phyloP scores from a whole-genome alignment of 2,888 invertebrate species.

The Agriopis aurantiaria region DNA sequence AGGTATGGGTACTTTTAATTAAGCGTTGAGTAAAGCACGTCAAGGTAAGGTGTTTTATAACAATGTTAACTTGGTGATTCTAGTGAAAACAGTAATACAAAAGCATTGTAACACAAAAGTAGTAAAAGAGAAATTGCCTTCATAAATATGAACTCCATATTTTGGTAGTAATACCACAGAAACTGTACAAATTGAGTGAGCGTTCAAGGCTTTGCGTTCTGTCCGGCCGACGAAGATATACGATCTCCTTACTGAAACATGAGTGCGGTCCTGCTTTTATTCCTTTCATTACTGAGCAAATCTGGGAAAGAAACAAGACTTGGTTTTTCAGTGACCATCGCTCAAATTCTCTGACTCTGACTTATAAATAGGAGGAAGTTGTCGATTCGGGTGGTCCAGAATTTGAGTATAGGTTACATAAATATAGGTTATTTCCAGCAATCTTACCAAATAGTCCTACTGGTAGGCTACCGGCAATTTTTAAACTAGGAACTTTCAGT shows the following conservation, averaged over 20 bases:
- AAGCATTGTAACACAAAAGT: not conserved
- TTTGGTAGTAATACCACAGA: constrained; percentile 33
- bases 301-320: constrained; percentile 2
- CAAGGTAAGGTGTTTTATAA: not conserved
- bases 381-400: too few relatives aligned
- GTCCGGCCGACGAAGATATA: constrained; percentile 47
- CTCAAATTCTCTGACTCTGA: not conserved
- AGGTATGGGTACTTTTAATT: too few relatives aligned
- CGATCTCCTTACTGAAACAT: constrained; percentile 46
- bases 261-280: constrained; percentile 42
- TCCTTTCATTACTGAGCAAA: constrained; percentile 38
- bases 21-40: too few relatives aligned
- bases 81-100: not conserved
- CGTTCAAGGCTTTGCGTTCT: constrained; percentile 38
- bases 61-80: too few relatives aligned
- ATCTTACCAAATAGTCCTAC: too few relatives aligned
- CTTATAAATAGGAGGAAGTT: too few relatives aligned
- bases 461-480: too few relatives aligned
- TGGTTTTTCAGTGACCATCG: constrained; percentile 1
- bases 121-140: constrained; percentile 12
- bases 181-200: constrained; percentile 33
- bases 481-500: too few relatives aligned
- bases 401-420: too few relatives aligned
- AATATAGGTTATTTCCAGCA: too few relatives aligned
- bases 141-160: constrained; percentile 30